Conservation (phyloP, 2,888 invertebrate genomes). For the Rotaria macrura region DNA sequence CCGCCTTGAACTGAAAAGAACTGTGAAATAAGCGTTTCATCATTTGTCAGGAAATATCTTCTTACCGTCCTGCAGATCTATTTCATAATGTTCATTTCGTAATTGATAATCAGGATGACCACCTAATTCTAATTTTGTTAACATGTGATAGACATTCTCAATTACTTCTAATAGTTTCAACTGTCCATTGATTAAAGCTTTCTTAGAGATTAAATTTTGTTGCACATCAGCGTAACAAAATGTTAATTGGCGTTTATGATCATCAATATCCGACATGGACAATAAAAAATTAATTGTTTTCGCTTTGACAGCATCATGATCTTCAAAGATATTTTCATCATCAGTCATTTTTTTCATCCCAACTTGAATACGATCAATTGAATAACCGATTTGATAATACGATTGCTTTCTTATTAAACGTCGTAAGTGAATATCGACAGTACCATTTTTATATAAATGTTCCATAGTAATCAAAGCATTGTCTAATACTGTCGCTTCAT, state of each 20-base stretch:
- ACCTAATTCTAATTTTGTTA: neutral
- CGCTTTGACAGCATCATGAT: too few relatives aligned
- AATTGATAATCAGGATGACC: slow-evolving; percentile 11
- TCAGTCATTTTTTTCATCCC: too few relatives aligned
- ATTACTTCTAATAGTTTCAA: neutral
- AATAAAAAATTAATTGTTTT: neutral
- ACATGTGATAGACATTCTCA: neutral
- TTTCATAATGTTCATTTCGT: neutral
- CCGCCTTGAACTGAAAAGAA: too few relatives aligned
- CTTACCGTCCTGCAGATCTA: neutral
- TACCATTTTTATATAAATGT: neutral
- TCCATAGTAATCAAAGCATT: neutral
- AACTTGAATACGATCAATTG: neutral
- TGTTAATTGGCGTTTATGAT: slow-evolving; percentile 8
- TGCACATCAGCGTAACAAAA: neutral
- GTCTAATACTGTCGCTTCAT: neutral
- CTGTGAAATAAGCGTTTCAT: too few relatives aligned
- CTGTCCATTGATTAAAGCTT: neutral
- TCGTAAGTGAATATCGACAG: neutral
- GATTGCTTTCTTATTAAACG: neutral
- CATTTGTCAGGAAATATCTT: too few relatives aligned
- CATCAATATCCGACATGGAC: neutral
- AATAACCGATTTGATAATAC: neutral
- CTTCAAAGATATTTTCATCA: too few relatives aligned
- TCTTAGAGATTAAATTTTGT: neutral